Conservation (phyloP, 2,113 vertebrate genomes). For the Alosa alosa region DNA sequence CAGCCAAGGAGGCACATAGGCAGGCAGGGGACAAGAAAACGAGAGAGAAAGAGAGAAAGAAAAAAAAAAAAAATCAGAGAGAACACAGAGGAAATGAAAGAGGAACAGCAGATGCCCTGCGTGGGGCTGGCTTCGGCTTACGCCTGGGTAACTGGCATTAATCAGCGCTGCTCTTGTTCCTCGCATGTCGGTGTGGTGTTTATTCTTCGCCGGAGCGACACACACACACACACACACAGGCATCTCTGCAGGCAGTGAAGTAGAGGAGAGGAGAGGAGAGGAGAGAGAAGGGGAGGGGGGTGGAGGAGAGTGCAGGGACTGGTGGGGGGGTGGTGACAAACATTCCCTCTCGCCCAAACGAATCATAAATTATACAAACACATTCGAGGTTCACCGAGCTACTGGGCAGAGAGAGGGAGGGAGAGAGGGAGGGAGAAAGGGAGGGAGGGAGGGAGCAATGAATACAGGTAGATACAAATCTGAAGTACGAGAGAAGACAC, state of each 20-base stretch:
- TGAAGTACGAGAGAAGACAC: too few species aligned
- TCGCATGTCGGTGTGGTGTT: slow-evolving; percentile 20
- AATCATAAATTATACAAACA: slow-evolving; percentile 35
- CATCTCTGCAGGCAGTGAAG: slow-evolving; percentile 14
- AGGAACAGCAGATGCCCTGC: background rate
- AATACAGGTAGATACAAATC: background rate
- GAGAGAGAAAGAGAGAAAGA: background rate
- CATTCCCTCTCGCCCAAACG: slow-evolving; percentile 2
- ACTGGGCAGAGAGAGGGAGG: background rate
- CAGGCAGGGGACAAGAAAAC: background rate
- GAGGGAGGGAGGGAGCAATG: background rate
- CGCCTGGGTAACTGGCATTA: slow-evolving; percentile 35
- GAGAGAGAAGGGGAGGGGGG: too few species aligned
- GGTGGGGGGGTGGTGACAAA: background rate
- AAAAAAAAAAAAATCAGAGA: background rate
- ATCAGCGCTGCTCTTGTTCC: slow-evolving; percentile 30
- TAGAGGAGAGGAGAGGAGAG: too few species aligned
- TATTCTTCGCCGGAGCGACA: slow-evolving; percentile 32
- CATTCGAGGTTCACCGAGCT: slow-evolving; percentile 24
- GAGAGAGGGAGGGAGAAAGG: background rate
- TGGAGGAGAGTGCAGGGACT: too few species aligned
- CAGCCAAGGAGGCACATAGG: too few species aligned
- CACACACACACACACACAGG: background rate
- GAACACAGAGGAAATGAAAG: background rate
- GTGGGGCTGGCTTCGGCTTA: background rate